phyloP scores from a whole-genome alignment of 2,888 invertebrate species.

The Neoaliturus tenellus region DNA sequence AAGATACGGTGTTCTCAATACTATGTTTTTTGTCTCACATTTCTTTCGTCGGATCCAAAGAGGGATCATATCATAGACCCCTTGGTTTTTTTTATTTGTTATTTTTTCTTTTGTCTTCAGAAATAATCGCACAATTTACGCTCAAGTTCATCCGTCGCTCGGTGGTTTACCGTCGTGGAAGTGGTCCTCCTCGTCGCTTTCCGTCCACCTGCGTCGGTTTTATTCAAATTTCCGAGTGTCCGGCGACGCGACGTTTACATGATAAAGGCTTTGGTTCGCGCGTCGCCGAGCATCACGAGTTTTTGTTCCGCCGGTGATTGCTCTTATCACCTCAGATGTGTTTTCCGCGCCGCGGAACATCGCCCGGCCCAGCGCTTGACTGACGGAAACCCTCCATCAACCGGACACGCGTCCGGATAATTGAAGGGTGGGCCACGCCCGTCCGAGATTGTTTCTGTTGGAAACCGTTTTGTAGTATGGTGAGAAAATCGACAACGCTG shows the following conservation, averaged over 20 bases:
- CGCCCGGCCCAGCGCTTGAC: not conserved
- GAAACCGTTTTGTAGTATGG: no score
- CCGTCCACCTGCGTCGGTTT: not conserved
- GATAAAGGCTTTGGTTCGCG: not conserved
- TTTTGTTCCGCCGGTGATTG: not conserved
- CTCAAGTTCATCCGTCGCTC: no score
- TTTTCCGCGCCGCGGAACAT: not conserved
- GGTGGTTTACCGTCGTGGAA: no score
- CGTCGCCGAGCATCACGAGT: not conserved
- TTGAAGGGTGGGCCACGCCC: not conserved
- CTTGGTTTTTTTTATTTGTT: no score
- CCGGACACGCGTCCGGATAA: not conserved
- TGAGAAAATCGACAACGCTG: no score
- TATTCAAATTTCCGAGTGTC: conserved; percentile 23
- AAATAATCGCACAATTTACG: no score
- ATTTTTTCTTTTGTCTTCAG: no score
- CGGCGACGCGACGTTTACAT: conserved; percentile 2
- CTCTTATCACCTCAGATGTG: not conserved
- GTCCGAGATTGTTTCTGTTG: no score
- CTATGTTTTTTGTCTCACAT: no score
- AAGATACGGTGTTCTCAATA: no score
- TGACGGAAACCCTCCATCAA: conserved; percentile 22
- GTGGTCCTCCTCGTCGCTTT: not conserved
- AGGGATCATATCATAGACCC: no score
- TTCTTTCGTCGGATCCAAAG: no score